Evolutionary conservation across 1,140 invertebrate genomes (phyloP).

Genomic region (Platorchestia sp.): DNA sequence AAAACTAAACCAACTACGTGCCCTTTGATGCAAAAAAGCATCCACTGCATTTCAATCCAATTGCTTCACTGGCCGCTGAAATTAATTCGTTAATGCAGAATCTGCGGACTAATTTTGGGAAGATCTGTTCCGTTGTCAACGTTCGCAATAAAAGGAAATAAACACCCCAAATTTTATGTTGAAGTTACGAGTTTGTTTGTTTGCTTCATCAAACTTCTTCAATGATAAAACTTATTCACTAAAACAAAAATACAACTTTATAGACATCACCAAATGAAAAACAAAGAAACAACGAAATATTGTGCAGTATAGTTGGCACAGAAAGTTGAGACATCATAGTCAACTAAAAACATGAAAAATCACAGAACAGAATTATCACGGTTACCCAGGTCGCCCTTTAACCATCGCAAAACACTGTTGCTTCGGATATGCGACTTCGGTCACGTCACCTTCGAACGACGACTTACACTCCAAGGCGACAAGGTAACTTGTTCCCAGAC

Average conservation of each 20-base stretch:
- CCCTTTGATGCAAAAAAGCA: not conserved
- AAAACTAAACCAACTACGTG: not conserved
- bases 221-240: not conserved
- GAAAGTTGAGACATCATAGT: constrained; percentile 23
- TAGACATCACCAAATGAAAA: not conserved
- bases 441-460: not conserved
- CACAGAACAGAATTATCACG: constrained; percentile 47
- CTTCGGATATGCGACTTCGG: not conserved
- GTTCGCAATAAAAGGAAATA: too few species aligned
- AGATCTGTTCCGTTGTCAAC: too few species aligned
- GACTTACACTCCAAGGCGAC: not conserved
- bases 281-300: not conserved
- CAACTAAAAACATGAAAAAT: constrained; percentile 29
- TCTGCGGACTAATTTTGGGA: too few species aligned
- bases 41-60: not conserved
- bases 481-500: not conserved
- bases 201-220: not conserved
- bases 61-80: too few species aligned
- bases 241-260: not conserved
- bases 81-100: too few species aligned
- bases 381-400: not conserved
- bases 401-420: not conserved
- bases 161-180: too few species aligned
- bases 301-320: constrained; percentile 23
- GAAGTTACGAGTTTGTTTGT: not conserved